A percentile compares a stretch with the other conserved stretches of the same genome.
Conservation (phyloP, 2,888 invertebrate genomes). For the Schrankia costaestrigalis region DNA sequence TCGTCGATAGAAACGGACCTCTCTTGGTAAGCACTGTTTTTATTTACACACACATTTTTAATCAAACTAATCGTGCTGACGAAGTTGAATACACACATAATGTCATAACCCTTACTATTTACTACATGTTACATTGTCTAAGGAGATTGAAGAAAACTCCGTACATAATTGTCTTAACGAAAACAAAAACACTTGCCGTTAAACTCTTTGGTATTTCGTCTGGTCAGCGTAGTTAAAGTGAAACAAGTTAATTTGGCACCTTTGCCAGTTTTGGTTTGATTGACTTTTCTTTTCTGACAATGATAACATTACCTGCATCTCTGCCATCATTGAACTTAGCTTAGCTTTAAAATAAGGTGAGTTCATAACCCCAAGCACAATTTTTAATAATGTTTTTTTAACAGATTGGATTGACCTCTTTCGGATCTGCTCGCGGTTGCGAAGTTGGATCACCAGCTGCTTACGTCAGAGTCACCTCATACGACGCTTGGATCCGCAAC, state of each 20-base stretch:
- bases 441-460: conserved; percentile 3
- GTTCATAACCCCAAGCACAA: neutral
- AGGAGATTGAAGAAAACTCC: too few species aligned
- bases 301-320: too few species aligned
- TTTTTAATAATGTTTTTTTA: neutral
- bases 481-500: neutral
- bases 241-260: too few species aligned
- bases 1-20: neutral
- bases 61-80: too few species aligned
- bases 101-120: too few species aligned
- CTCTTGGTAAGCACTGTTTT: conserved; percentile 4
- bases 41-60: neutral
- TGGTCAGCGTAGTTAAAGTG: neutral
- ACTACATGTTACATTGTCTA: too few species aligned
- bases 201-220: neutral
- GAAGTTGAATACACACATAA: too few species aligned
- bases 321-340: too few species aligned
- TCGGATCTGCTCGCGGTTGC: conserved; percentile 4
- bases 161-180: too few species aligned
- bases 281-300: too few species aligned
- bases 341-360: too few species aligned
- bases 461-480: conserved; percentile 4
- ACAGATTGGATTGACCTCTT: conserved; percentile 7
- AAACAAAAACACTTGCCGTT: neutral
- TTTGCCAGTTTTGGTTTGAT: too few species aligned